These are phyloP conservation scores for Epicampocera succincta DNA, from an alignment of 2,888 invertebrate genomes.

Conservation along the genomic window DNA sequence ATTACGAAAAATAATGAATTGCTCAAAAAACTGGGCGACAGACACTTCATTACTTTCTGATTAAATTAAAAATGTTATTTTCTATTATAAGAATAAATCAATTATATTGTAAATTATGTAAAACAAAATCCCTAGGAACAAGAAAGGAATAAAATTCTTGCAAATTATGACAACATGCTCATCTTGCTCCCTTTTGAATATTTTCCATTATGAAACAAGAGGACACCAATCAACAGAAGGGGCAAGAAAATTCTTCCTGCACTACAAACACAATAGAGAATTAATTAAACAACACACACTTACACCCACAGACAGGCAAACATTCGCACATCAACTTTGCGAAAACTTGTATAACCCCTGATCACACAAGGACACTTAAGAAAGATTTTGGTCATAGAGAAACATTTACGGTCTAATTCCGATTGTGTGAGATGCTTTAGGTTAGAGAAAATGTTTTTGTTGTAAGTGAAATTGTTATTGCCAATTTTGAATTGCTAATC, in stretches of 20 bases:
- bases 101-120: slow-evolving; percentile 42
- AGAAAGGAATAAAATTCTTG: neutral
- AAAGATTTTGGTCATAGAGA: too few species aligned
- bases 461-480: too few species aligned
- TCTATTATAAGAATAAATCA: slow-evolving; percentile 46
- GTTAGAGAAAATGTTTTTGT: too few species aligned
- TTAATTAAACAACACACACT: neutral
- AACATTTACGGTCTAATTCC: too few species aligned
- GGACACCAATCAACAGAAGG: neutral
- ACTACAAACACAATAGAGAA: neutral
- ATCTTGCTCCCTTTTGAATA: slow-evolving; percentile 3
- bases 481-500: too few species aligned
- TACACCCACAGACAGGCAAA: too few species aligned
- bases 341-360: too few species aligned
- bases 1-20: too few species aligned
- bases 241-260: slow-evolving; percentile 11
- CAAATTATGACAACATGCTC: slow-evolving; percentile 22
- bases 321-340: too few species aligned
- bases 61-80: slow-evolving; percentile 33
- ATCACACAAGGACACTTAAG: too few species aligned
- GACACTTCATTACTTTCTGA: slow-evolving; percentile 21
- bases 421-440: too few species aligned
- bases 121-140: neutral
- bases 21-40: too few species aligned
- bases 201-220: neutral